A percentile compares a stretch with the other conserved stretches of the same genome.
phyloP scores from a whole-genome alignment of 2,888 invertebrate genomes.

The Pristionchus entomophagus region DNA sequence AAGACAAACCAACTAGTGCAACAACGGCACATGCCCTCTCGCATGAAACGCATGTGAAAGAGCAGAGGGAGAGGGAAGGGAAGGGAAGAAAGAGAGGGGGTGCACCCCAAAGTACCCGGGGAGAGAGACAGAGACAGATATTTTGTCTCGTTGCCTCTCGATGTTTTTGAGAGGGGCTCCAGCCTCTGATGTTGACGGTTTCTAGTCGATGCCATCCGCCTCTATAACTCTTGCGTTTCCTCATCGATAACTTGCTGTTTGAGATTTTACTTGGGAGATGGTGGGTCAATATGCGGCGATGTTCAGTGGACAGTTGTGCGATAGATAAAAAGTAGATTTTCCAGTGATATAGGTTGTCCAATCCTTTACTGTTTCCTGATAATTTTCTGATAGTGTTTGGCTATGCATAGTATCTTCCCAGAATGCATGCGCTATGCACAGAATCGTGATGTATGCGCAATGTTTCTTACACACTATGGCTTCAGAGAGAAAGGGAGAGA shows the following conservation, averaged over 20 bases:
- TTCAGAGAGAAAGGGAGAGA: neutral
- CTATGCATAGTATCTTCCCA: neutral
- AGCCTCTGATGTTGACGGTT: neutral
- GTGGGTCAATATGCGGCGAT: too few species aligned
- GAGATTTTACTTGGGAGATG: too few species aligned
- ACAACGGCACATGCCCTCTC: too few species aligned
- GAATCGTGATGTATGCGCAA: neutral
- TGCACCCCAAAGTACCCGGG: slow-evolving; percentile 6
- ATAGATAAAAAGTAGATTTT: too few species aligned
- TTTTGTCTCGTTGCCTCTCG: slow-evolving; percentile 12
- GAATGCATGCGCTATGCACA: neutral
- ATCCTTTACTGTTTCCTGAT: too few species aligned
- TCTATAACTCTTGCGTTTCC: neutral
- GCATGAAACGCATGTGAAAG: slow-evolving; percentile 35
- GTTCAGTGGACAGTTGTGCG: too few species aligned
- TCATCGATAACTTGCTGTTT: neutral
- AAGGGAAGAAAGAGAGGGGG: too few species aligned
- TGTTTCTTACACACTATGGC: neutral
- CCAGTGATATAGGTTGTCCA: neutral
- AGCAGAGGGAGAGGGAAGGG: neutral
- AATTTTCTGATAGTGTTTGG: neutral
- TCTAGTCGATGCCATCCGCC: neutral
- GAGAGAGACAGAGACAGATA: too few species aligned
- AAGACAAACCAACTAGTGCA: neutral
- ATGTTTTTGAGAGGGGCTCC: neutral